Conservation (phyloP, 2,888 invertebrate species). For the Polydrusus pterygomalis region DNA sequence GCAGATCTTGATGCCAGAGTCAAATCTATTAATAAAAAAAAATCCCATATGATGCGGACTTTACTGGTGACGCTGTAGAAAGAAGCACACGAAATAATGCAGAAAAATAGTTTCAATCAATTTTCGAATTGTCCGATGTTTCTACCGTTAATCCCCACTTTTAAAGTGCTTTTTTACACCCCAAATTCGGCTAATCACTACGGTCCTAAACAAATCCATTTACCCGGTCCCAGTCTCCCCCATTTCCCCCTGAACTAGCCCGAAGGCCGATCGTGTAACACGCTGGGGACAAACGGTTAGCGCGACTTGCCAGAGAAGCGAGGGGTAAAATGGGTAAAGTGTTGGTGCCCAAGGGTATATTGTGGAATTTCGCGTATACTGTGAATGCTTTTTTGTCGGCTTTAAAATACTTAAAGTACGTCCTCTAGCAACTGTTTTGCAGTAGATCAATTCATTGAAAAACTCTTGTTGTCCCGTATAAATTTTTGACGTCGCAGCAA, state of each 20-base stretch:
- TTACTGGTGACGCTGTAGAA: too few relatives aligned
- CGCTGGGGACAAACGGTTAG: conserved; percentile 3
- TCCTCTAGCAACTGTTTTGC: too few relatives aligned
- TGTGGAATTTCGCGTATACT: not conserved
- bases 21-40: too few relatives aligned
- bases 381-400: not conserved
- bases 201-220: conserved; percentile 20
- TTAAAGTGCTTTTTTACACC: not conserved
- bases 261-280: conserved; percentile 7
- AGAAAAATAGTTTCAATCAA: not conserved
- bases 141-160: not conserved
- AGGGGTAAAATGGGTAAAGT: not conserved
- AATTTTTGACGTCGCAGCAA: too few relatives aligned
- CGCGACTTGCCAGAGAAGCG: not conserved
- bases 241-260: conserved; percentile 1
- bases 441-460: too few relatives aligned
- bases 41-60: too few relatives aligned
- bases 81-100: too few relatives aligned
- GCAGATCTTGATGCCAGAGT: too few relatives aligned
- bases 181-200: conserved; percentile 5
- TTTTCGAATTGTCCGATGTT: not conserved
- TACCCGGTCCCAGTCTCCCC: conserved; percentile 1
- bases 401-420: too few relatives aligned
- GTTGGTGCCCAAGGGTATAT: not conserved
- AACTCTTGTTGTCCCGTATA: too few relatives aligned